A percentile compares a stretch with the other conserved stretches of the same genome.
These are phyloP conservation scores for Chironomus tepperi DNA, from an alignment of 1,140 invertebrate genomes.

Conservation along the genomic window DNA sequence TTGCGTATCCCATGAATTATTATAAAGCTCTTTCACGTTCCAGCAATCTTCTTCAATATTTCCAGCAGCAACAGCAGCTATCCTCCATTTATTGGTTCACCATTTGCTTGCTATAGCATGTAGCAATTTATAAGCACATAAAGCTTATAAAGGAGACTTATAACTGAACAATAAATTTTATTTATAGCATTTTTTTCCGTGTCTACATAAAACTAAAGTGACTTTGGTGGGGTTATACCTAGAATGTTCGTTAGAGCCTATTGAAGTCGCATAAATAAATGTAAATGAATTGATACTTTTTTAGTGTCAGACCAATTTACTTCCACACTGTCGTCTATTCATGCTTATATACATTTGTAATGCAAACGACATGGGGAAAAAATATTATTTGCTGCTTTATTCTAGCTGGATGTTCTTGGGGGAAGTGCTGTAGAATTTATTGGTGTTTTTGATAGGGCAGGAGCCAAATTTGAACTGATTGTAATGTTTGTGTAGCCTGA, in stretches of 20 bases:
- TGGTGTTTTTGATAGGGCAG: no score
- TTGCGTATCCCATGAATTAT: neutral
- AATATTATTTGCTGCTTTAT: no score
- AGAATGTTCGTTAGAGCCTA: neutral
- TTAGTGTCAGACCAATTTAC: neutral
- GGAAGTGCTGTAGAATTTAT: no score
- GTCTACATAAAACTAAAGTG: neutral
- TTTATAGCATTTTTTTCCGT: neutral
- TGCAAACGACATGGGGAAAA: no score
- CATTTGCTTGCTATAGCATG: neutral
- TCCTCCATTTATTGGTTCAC: neutral
- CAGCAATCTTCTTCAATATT: neutral
- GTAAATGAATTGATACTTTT: neutral
- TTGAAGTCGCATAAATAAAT: neutral
- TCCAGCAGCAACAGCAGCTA: neutral
- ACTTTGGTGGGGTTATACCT: neutral
- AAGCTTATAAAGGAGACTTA: neutral
- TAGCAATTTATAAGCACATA: neutral
- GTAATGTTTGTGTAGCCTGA: no score
- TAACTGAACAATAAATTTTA: neutral
- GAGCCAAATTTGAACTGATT: no score
- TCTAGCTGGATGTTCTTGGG: no score
- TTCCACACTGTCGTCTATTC: neutral
- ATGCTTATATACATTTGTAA: no score
- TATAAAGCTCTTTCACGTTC: conserved; percentile 7